Evolutionary conservation across 2,113 vertebrate genomes (phyloP), one percentile per base, ranked within the genome.

Genomic region (Eleginops maclovinus): DNA sequence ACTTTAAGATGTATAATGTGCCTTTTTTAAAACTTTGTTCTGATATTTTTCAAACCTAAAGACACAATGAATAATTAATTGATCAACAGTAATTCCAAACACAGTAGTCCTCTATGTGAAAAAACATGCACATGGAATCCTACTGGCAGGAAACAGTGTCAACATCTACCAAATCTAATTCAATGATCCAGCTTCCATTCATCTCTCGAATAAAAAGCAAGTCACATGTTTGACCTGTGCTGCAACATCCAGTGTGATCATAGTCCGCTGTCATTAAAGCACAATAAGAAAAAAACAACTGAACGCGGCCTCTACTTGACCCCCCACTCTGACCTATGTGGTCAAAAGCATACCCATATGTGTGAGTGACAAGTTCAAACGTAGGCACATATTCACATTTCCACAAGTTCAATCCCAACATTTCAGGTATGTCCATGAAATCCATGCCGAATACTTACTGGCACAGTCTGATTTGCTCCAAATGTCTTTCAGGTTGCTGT

Each of bases 381-480:
- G 44, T 15, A 19, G 22, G 8, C 36, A n/a, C 36, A 24, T 13
- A 50, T 11, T 12, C 7, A 7, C 3, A n/a, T 11, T 22, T 14
- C 50, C 43, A 36, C 26, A 36, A 12, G 24, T 0, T 44, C 2
- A 62, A 1, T 15, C 60, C 5, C 14, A 22, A 22, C 17, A 4
- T 53, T 16, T 21, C 9, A 74, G 6, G 9, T 12, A 5, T 22
- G 15, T 31, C 17, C 36, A 17, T 31, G 3, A 70, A 17, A 17
- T 49, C 21, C 3, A 16, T 46, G 31, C 24, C 41, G 7, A n/a
- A 13, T 28, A 95, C 97, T 55, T 94, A 99, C 98, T 83, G 64
- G 89, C 70, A 69, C 98, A 99, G 72, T 85, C 86, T 49, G 97
- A 94, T 31, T 87, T 79, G 0, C 12, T 24, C 98, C 98, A 99